Base-by-base conservation (phyloP, 1,140 invertebrate genomes). In the Scaptomyza graminum region DNA sequence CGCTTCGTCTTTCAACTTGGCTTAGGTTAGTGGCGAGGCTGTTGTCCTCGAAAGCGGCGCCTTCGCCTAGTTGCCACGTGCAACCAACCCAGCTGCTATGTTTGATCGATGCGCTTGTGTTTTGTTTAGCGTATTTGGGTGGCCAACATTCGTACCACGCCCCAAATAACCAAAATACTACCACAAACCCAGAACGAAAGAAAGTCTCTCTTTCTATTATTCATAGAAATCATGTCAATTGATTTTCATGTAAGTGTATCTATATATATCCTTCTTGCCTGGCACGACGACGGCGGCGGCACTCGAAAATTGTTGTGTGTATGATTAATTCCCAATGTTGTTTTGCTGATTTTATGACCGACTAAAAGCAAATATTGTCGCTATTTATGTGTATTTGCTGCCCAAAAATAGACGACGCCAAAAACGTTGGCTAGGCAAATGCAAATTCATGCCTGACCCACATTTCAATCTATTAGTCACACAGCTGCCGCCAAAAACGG, bases 391-490 rank as follows among this genome's bases (percentile, higher is more conserved):
- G n/a, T 41, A 25, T 55, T n/a, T 41, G 4, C 62, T 60, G 62
- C 46, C 84, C 59, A 76, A 87, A 88, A 88, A 88, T 79, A 83
- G 57, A 60, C 31, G 57, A 60, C 31, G 18, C n/a, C 25, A 11
- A 34, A 34, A 11, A 12, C 62, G 49, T 52, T 51, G 67, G 67
- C 59, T 76, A 80, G 65, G 72, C 83, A 88, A 79, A 88, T 88
- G 79, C 83, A 88, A 88, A 88, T 88, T 88, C 84, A 89, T 88
- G 83, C 79, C 83, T 88, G 83, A 88, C 83, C 83, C 83, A 88
- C 83, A 71, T 70, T 71, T 70, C 72, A 66, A 76, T 69, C 79
- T 64, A 87, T 88, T 88, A 88, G 83, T 88, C 83, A 88, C 79
- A 71, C 72, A 71, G 68, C 65, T 59, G 59, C 61, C 47, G 67